Evolutionary conservation across 2,797 vertebrate genomes (phyloP).

Genomic region (Labroides dimidiatus): DNA sequence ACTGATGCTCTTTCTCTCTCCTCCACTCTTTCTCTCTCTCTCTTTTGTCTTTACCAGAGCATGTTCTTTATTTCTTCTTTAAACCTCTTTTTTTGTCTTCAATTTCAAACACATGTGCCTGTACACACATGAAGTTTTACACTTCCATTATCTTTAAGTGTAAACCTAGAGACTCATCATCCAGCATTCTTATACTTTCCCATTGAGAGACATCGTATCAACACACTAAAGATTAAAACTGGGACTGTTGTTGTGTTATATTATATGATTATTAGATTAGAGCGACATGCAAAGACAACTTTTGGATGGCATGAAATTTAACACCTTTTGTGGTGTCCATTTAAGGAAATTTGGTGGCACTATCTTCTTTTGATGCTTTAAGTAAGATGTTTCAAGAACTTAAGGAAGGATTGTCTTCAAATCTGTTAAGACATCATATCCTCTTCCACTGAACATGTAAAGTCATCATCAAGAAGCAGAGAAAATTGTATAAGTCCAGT

Average conservation of each 20-base stretch:
- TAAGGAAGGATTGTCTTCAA: no score
- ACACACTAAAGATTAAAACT: not conserved
- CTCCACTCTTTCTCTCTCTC: slow-evolving; percentile 5
- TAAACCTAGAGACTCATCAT: not conserved
- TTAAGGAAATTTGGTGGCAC: no score
- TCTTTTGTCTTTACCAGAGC: not conserved
- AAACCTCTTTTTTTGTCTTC: slow-evolving; percentile 20
- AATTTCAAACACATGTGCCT: not conserved
- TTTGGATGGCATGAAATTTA: no score
- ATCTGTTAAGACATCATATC: no score
- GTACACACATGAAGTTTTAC: not conserved
- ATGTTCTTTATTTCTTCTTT: slow-evolving; percentile 13
- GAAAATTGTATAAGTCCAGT: no score
- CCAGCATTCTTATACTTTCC: not conserved
- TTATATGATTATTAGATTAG: no score
- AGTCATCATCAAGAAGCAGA: no score
- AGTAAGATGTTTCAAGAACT: no score
- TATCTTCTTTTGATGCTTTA: no score
- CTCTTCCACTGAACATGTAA: no score
- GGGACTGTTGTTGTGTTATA: not conserved
- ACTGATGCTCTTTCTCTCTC: slow-evolving; percentile 29
- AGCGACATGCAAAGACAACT: no score
- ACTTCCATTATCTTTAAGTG: not conserved
- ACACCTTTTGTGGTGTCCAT: no score
- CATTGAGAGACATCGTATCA: not conserved